Evolutionary conservation across 2,797 vertebrate species (phyloP).

Genomic region (Pipistrellus kuhlii): DNA sequence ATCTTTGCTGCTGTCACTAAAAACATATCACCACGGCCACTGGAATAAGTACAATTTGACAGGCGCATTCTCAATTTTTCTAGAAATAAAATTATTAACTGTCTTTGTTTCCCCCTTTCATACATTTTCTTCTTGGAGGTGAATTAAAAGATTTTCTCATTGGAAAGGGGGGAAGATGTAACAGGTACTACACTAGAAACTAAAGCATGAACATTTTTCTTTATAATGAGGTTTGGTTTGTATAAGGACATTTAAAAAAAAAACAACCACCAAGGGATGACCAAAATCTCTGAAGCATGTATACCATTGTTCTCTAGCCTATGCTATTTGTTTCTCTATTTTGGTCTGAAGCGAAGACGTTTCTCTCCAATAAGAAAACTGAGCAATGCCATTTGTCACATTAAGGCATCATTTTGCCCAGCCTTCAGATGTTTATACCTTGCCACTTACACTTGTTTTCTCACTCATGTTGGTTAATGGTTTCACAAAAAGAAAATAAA

Average conservation of each 20-base stretch:
- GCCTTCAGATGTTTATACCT: constrained; percentile 35
- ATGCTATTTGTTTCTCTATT: constrained; percentile 68
- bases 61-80: constrained; percentile 64
- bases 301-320: constrained; percentile 62
- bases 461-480: background rate
- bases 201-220: constrained; percentile 55
- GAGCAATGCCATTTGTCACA: constrained; percentile 69
- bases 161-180: constrained; percentile 19
- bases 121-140: constrained; percentile 19
- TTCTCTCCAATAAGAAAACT: constrained; percentile 66
- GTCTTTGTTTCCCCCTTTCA: constrained; percentile 26
- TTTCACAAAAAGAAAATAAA: constrained; percentile 16
- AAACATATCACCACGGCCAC: constrained; percentile 69
- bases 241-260: constrained; percentile 19
- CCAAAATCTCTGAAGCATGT: constrained; percentile 68
- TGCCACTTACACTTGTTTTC: constrained; percentile 48
- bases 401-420: constrained; percentile 3
- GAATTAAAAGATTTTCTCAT: background rate
- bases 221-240: constrained; percentile 63
- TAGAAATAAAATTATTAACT: constrained; percentile 63
- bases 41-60: constrained; percentile 71
- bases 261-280: background rate
- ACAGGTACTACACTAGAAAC: constrained; percentile 40
- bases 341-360: constrained; percentile 60
- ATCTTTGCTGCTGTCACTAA: constrained; percentile 59